Base-by-base conservation (phyloP, 2,888 invertebrate genomes). In the Sabellastarte sp. region DNA sequence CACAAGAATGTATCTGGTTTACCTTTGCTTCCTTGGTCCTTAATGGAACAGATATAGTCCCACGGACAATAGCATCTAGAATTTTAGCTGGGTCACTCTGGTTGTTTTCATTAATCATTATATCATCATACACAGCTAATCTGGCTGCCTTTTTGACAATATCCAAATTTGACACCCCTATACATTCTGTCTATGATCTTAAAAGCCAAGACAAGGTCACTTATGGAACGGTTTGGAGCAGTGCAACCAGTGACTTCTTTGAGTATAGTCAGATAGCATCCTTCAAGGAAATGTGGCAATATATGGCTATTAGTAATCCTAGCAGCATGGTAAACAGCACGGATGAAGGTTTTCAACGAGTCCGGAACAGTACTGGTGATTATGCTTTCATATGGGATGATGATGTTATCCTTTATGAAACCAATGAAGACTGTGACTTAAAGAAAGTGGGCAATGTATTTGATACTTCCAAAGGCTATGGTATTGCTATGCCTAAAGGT, bases 11-110 rank as follows among this genome's bases (percentile, higher is more conserved):
- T 64, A 75, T 78, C 61, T 80, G 81, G 80, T 81, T 81, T 64
- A 78, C 80, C 31, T 78, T 80, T 63, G 79, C 79, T 0, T 77
- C 80, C 2, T 68, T 81, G 60, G 71, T 81, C 15, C 30, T 90
- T 89, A 74, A 91, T 93, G 91, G 85, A 86, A 5, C 91, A 80
- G 65, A 63, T 32, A 50, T 61, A n/a, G 53, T 50, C 30, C 66
- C 66, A 2, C 24, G 58, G 5, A 63, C 66, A 26, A 33, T 66
- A 30, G 57, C 66, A 3, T 80, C 80, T 0, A 72, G 80, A 28
- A 79, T 82, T 31, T 66, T 83, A 24, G 78, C 80, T 2, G 77
- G 77, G 24, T 77, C 80, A n/a, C 78, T 81, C 77, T 81, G 81
- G 79, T 78, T 82, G 65, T 81, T 81, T 68, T 78, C 78, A 1